These are phyloP conservation scores for Synodontis membranacea DNA, from an alignment of 2,113 vertebrate species.

Conservation along the genomic window DNA sequence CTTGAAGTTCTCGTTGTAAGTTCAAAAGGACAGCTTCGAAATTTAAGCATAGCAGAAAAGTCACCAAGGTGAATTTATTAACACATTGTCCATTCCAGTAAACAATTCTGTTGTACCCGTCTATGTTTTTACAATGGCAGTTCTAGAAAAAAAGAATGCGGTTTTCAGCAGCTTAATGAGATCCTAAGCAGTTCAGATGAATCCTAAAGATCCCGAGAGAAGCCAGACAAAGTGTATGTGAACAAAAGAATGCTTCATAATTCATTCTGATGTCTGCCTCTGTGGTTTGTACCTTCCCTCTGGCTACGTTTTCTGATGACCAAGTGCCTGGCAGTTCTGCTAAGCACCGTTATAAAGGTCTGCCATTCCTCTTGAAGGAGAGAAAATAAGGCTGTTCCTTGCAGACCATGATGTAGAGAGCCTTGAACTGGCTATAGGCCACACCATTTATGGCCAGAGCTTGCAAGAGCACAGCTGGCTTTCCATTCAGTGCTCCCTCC, in stretches of 20 bases:
- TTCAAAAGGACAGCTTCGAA: background rate
- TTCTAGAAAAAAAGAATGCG: slow-evolving; percentile 16
- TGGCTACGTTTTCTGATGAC: slow-evolving; percentile 53
- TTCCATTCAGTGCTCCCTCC: slow-evolving; percentile 51
- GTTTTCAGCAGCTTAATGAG: background rate
- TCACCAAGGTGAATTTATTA: background rate
- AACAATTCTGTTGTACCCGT: background rate
- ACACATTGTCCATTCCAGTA: background rate
- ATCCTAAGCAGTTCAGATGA: background rate
- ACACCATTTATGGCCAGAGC: slow-evolving; percentile 60
- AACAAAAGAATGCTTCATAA: slow-evolving; percentile 44
- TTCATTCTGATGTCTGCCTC: slow-evolving; percentile 40
- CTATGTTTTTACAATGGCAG: background rate
- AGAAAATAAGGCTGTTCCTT: slow-evolving; percentile 52
- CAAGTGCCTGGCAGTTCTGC: slow-evolving; percentile 48
- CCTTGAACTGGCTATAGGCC: slow-evolving; percentile 53
- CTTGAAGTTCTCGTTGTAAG: background rate
- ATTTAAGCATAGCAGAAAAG: background rate
- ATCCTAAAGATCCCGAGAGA: background rate
- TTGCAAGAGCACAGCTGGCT: slow-evolving; percentile 67
- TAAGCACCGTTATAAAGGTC: slow-evolving; percentile 46
- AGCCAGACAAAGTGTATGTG: slow-evolving; percentile 35
- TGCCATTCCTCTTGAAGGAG: slow-evolving; percentile 49
- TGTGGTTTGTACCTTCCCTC: slow-evolving; percentile 41
- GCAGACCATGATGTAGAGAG: slow-evolving; percentile 43